Evolutionary conservation across 2,797 vertebrate genomes (phyloP), one percentile per base, ranked within the genome.

Genomic region (Ctenochaetus hawaiiensis): DNA sequence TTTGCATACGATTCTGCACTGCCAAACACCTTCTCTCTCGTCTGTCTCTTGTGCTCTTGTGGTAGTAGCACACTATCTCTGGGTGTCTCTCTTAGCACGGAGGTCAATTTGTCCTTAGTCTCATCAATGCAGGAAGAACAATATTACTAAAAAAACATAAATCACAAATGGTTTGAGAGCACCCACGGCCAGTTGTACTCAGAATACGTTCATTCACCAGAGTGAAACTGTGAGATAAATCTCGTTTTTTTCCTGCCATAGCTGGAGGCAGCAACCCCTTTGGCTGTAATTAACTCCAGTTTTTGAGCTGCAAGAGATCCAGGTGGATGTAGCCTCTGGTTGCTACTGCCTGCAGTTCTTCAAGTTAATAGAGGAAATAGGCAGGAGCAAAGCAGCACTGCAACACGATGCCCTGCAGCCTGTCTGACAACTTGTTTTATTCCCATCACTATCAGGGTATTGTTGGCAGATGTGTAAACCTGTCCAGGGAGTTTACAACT

Each of bases 21-120:
- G 95, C 94, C 94, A 95, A 93, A 93, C 89, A 92, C 90, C 90
- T 88, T 83, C 85, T 82, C 86, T 91, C 84, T 92, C 2, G 85
- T 91, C 80, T 88, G 82, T 93, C 85, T 89, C 72, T 87, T 18
- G 84, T 92, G 85, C 89, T 91, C 87, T 86, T 91, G 87, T 92
- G 86, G 88, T 93, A 80, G 92, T 89, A 86, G 84, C 80, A 89
- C 89, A 86, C 81, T 84, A 77, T 93, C 86, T 89, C 86, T 88
- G 84, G 89, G 77, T 84, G 76, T 91, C 82, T 88, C 68, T 89
- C 69, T 90, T 73, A 82, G 81, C 75, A 2, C 11, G 74, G 85
- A 81, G 92, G 83, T 89, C 88, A 85, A 81, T 85, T 91, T 87
- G 77, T 81, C 49, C 80, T 72, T 23, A 51, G 57, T 23, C 59